Percentiles rank a stretch among this genome's conserved stretches.
Conservation (phyloP, 2,888 invertebrate species). For the Lissonota sp. region DNA sequence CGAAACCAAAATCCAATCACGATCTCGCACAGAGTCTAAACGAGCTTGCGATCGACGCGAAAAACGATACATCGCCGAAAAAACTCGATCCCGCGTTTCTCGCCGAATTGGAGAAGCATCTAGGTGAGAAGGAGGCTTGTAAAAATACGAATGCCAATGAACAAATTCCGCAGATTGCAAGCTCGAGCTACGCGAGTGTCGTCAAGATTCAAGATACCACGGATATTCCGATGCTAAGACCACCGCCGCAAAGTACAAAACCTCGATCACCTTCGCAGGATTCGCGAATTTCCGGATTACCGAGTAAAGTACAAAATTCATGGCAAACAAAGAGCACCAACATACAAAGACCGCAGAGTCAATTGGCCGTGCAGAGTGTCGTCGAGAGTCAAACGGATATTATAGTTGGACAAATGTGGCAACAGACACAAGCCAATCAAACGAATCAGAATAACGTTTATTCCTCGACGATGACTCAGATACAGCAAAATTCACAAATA, state of each 20-base stretch:
- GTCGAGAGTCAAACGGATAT: conserved; percentile 75
- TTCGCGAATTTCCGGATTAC: conserved; percentile 70
- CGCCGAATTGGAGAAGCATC: conserved; percentile 88
- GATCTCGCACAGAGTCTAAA: conserved; percentile 77
- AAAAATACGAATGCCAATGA: conserved; percentile 83
- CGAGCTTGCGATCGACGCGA: conserved; percentile 73
- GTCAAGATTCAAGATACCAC: conserved; percentile 71
- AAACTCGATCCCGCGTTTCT: conserved; percentile 87
- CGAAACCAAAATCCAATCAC: conserved; percentile 77
- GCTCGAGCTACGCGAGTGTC: conserved; percentile 59
- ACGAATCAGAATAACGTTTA: conserved; percentile 66
- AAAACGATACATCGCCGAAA: conserved; percentile 76
- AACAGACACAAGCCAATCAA: conserved; percentile 73
- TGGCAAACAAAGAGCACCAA: conserved; percentile 78
- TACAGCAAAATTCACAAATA: conserved; percentile 1
- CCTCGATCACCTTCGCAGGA: conserved; percentile 78
- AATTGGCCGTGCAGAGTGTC: conserved; percentile 66
- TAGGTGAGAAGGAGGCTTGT: conserved; percentile 84
- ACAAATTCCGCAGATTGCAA: conserved; percentile 49
- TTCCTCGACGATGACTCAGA: conserved; percentile 9
- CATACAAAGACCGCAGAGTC: conserved; percentile 75
- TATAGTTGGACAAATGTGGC: conserved; percentile 80
- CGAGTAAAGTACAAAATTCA: conserved; percentile 82
- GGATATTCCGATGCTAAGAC: conserved; percentile 84
- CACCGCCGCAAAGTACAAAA: conserved; percentile 83